Conservation (phyloP, 2,888 invertebrate species). For the Ornithoptera priamus region DNA sequence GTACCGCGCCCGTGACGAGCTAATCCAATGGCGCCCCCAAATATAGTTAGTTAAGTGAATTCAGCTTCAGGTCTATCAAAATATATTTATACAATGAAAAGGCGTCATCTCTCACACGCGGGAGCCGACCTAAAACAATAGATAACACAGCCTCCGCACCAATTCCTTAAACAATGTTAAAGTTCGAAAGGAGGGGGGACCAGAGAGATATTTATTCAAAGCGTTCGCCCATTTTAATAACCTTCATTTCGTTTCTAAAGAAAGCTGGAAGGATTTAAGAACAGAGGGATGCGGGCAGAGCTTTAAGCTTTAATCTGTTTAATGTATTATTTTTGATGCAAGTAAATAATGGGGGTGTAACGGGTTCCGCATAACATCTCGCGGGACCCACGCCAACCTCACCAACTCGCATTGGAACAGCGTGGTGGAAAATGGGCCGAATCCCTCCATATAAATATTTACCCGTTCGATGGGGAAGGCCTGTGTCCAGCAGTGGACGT, state of each 20-base stretch:
- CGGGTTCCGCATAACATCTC: too few species aligned
- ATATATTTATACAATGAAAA: background rate
- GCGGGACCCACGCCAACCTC: too few species aligned
- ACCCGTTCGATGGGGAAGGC: too few species aligned
- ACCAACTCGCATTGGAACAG: too few species aligned
- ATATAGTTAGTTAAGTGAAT: too few species aligned
- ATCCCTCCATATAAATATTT: too few species aligned
- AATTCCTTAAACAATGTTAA: constrained; percentile 1
- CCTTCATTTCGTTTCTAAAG: constrained; percentile 2
- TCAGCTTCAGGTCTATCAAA: too few species aligned
- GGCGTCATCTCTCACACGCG: background rate
- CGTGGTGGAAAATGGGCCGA: too few species aligned
- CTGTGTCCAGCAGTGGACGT: too few species aligned
- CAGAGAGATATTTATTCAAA: background rate
- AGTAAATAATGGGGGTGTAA: background rate
- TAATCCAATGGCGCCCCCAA: too few species aligned
- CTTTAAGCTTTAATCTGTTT: background rate
- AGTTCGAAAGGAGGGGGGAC: background rate
- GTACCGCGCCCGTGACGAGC: too few species aligned
- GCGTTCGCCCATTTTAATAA: background rate
- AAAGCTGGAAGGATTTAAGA: background rate
- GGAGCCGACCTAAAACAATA: background rate
- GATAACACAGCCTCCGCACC: background rate
- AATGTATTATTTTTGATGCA: background rate
- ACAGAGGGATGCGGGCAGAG: background rate